Conservation (phyloP, 2,797 vertebrate genomes). For the Hemibagrus guttatus region DNA sequence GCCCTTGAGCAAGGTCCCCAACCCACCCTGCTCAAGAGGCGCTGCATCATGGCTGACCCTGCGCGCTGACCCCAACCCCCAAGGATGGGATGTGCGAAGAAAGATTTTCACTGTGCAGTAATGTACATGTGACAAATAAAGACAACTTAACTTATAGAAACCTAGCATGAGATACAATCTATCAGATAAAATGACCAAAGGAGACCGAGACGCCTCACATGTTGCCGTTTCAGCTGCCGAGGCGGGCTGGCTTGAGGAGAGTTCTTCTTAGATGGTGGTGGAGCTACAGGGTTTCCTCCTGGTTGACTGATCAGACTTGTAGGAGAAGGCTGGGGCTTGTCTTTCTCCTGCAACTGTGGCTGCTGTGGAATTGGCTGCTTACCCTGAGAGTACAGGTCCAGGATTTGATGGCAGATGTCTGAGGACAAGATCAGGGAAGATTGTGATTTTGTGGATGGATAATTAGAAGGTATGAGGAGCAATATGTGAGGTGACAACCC, state of each 20-base stretch:
- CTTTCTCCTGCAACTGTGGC: slow-evolving; percentile 81
- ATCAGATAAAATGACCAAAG: slow-evolving; percentile 38
- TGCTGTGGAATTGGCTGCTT: slow-evolving; percentile 96
- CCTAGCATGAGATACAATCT: background rate
- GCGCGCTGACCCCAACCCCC: no score
- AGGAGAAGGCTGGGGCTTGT: slow-evolving; percentile 68
- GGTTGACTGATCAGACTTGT: slow-evolving; percentile 63
- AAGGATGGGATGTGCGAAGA: no score
- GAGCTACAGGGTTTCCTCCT: slow-evolving; percentile 61
- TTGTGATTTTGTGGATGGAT: background rate
- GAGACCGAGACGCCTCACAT: slow-evolving; percentile 73
- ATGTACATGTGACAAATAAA: no score
- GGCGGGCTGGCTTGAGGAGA: slow-evolving; percentile 92
- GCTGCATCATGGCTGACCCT: no score
- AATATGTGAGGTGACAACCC: background rate
- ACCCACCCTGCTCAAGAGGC: no score
- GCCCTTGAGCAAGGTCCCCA: no score
- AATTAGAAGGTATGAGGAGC: background rate
- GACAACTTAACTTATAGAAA: no score
- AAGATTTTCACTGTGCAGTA: no score
- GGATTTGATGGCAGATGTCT: slow-evolving; percentile 99
- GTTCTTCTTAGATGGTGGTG: slow-evolving; percentile 86
- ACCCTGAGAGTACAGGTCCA: slow-evolving; percentile 96
- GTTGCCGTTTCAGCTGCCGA: slow-evolving; percentile 86
- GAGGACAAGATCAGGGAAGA: background rate